Evolutionary conservation across 2,888 invertebrate species (phyloP).

Genomic region (Ormyrus labotus): DNA sequence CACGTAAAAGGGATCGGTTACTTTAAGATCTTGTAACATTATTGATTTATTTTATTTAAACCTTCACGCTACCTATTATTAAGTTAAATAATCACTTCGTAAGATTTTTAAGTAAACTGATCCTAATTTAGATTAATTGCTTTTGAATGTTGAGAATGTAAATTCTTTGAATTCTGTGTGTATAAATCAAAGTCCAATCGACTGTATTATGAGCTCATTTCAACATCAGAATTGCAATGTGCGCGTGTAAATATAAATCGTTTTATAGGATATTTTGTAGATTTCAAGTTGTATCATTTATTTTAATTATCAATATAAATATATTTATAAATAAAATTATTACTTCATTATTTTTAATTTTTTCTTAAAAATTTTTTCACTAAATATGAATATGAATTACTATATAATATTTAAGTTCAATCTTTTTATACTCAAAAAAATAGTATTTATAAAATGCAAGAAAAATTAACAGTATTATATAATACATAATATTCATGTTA

Average conservation of each 20-base stretch:
- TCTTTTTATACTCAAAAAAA: slow-evolving; percentile 14
- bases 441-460: slow-evolving; percentile 6
- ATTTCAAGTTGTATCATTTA: slow-evolving; percentile 55
- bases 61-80: slow-evolving; percentile 26
- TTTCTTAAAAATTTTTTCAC: slow-evolving; percentile 1
- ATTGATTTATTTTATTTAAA: slow-evolving; percentile 35
- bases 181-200: slow-evolving; percentile 49
- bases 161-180: slow-evolving; percentile 49
- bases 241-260: slow-evolving; percentile 55
- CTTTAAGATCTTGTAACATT: slow-evolving; percentile 38
- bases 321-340: slow-evolving; percentile 55
- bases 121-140: slow-evolving; percentile 45
- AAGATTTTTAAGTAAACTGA: slow-evolving; percentile 45
- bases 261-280: slow-evolving; percentile 56
- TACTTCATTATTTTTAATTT: slow-evolving; percentile 46
- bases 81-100: slow-evolving; percentile 22
- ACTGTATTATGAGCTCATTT: slow-evolving; percentile 51
- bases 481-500: slow-evolving; percentile 1
- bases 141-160: slow-evolving; percentile 49
- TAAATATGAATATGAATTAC: slow-evolving; percentile 23
- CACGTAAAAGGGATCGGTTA: slow-evolving; percentile 44
- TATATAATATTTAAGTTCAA: not conserved
- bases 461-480: slow-evolving; percentile 10
- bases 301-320: slow-evolving; percentile 52
- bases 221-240: slow-evolving; percentile 47